Evolutionary conservation across 2,113 vertebrate species (phyloP).

Genomic region (Microtus ochrogaster): DNA sequence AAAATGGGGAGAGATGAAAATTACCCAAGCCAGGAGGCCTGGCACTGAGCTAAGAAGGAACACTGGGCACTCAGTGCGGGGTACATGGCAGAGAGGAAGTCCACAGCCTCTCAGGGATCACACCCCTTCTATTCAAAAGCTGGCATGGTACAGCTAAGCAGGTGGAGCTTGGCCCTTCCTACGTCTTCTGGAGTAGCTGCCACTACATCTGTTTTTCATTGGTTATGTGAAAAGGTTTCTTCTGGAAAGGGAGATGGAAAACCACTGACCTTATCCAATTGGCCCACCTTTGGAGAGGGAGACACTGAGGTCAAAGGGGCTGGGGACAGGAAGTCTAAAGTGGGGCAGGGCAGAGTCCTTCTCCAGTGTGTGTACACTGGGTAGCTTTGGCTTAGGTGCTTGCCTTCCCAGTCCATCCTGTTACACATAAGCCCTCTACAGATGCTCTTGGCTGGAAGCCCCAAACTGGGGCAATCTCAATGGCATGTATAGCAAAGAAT

Average conservation of each 20-base stretch:
- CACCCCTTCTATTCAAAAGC: background rate
- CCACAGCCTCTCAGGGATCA: accelerated
- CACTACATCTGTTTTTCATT: slow-evolving; percentile 47
- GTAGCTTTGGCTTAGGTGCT: background rate
- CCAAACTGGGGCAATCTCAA: background rate
- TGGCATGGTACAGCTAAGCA: background rate
- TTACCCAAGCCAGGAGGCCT: background rate
- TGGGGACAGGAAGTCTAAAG: slow-evolving; percentile 3
- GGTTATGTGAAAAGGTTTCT: slow-evolving; percentile 4
- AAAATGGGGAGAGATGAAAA: background rate
- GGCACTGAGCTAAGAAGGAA: background rate
- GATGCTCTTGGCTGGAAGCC: background rate
- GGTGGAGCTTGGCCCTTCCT: slow-evolving; percentile 55
- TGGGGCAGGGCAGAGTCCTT: background rate
- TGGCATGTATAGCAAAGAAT: background rate
- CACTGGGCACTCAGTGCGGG: background rate
- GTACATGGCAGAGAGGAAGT: background rate
- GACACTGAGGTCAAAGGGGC: slow-evolving; percentile 57
- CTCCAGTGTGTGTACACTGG: background rate
- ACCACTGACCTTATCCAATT: slow-evolving; percentile 60
- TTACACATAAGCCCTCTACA: background rate
- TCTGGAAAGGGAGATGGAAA: slow-evolving; percentile 70
- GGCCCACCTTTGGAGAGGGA: slow-evolving; percentile 47
- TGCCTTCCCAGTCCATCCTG: background rate
- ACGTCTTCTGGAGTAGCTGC: background rate